These are phyloP conservation scores for Macropus fuliginosus DNA, from an alignment of 2,797 vertebrate genomes.

Conservation along the genomic window DNA sequence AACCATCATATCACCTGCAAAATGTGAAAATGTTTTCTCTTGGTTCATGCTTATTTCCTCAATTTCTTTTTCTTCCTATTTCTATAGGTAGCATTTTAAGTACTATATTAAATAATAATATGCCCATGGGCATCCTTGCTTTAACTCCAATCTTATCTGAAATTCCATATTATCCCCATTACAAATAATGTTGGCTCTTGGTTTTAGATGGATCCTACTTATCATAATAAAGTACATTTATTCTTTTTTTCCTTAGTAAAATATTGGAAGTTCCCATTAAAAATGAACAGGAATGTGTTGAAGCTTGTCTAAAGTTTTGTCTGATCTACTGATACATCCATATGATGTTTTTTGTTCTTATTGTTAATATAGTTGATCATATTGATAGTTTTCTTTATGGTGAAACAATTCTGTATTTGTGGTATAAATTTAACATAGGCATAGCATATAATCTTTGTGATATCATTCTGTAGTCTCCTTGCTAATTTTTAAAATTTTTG, in stretches of 20 bases:
- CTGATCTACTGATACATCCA: background rate
- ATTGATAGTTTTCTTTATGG: background rate
- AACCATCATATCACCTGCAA: background rate
- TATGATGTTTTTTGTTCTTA: background rate
- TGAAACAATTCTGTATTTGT: background rate
- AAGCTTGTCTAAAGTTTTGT: background rate
- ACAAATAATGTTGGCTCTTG: background rate
- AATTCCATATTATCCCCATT: background rate
- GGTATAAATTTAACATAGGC: background rate
- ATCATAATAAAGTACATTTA: background rate
- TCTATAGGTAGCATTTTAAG: background rate
- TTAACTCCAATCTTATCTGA: background rate
- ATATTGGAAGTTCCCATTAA: background rate
- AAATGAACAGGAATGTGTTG: background rate
- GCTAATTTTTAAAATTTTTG: background rate
- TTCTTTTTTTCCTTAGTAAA: background rate
- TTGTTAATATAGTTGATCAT: background rate
- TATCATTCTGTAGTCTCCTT: background rate
- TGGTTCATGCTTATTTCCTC: background rate
- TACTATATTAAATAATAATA: background rate
- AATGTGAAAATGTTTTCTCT: background rate
- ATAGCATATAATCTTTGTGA: background rate
- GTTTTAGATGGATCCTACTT: background rate
- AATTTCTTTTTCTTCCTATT: background rate
- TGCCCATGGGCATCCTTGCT: background rate